A percentile compares a stretch with the other conserved stretches of the same genome.
Evolutionary conservation across 2,888 invertebrate genomes (phyloP).

Genomic region (Sminthurides aquaticus): DNA sequence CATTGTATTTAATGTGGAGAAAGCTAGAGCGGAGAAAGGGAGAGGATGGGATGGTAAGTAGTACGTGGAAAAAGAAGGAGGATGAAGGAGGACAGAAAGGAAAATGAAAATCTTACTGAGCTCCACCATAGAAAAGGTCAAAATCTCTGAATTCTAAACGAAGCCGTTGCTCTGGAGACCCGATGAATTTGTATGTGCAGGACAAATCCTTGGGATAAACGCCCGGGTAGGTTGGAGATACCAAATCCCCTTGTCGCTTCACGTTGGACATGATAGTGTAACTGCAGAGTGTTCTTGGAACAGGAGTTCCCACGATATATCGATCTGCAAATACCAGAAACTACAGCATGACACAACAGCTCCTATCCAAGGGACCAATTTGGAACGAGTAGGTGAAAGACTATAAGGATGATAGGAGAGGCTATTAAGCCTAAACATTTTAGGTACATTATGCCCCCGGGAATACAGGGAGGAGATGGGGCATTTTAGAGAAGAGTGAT

Average conservation of each 20-base stretch:
- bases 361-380: background rate
- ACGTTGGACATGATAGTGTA: slow-evolving; percentile 46
- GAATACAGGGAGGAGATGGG: no score
- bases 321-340: slow-evolving; percentile 52
- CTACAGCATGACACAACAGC: background rate
- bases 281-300: slow-evolving; percentile 78
- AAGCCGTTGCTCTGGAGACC: slow-evolving; percentile 80
- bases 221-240: slow-evolving; percentile 98
- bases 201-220: slow-evolving; percentile 93
- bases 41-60: background rate
- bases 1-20: background rate
- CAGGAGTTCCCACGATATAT: slow-evolving; percentile 82
- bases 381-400: background rate
- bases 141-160: slow-evolving; percentile 95
- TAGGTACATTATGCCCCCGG: no score
- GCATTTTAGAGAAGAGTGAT: no score
- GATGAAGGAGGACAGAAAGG: background rate
- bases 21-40: no score
- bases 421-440: no score
- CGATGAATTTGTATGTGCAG: slow-evolving; percentile 89
- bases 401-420: background rate
- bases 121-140: slow-evolving; percentile 95
- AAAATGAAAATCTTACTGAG: slow-evolving; percentile 67
- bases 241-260: slow-evolving; percentile 61
- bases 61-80: background rate